Evolutionary conservation across 2,797 vertebrate genomes (phyloP), one percentile per base, ranked within the genome.

Genomic region (Myripristis murdjan): DNA sequence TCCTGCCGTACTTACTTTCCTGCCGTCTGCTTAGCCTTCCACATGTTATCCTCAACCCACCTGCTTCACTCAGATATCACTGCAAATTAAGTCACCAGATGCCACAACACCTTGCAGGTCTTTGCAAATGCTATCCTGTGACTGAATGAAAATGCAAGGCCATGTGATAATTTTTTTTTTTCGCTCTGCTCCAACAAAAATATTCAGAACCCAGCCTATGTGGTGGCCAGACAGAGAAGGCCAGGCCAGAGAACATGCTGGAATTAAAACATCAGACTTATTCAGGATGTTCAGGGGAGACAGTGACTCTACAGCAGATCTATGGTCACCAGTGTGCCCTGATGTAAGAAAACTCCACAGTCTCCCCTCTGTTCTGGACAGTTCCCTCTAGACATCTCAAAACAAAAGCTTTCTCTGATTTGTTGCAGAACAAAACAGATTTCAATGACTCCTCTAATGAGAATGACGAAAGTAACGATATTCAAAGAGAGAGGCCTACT

Each of bases 1-100:
- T 12, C 44, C 12, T 23, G 43, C 6, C 24, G 14, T 18, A 39
- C n/a, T 3, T 49, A 70, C 61, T 63, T 75, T 55, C 51, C 49
- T 20, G 66, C 66, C 73, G 49, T 64, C 71, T 73, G 77, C 72
- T 55, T 6, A 26, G 23, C 33, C 12, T 3, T 14, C 37, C 53
- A 54, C 24, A n/a, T 9, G 33, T 77, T 76, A 80, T 84, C 78
- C 75, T 52, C 67, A 57, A 47, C 59, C 31, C 43, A 83, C 58
- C 51, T 48, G 68, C 47, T 69, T 14, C 1, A 10, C 64, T 57
- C 56, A 61, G 43, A 43, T 26, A 31, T 52, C 20, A 18, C 18
- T 16, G 14, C 14, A 10, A 14, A n/a, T n/a, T n/a, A n/a, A 53
- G 35, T n/a, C 41, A 48, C 28, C 3, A 15, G 62, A 35, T 1